Evolutionary conservation across 2,888 invertebrate genomes (phyloP).

Genomic region (Chloroclysta siterata): DNA sequence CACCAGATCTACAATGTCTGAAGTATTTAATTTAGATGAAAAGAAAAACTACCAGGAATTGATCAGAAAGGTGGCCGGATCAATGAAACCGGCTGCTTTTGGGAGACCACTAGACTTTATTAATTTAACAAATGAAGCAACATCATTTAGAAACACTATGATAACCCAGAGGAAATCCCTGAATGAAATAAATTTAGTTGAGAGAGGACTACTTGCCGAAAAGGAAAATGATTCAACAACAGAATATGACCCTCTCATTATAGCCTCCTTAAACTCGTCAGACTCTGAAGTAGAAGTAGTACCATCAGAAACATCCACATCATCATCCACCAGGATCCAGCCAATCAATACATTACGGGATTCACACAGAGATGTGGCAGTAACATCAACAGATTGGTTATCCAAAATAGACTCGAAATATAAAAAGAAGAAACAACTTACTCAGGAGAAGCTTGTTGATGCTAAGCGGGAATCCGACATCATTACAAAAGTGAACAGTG

Average conservation of each 20-base stretch:
- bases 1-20: constrained; percentile 68
- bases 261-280: constrained; percentile 76
- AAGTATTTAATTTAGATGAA: constrained; percentile 84
- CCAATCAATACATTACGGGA: constrained; percentile 85
- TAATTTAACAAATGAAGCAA: constrained; percentile 68
- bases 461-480: constrained; percentile 76
- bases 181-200: constrained; percentile 66
- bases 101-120: constrained; percentile 61
- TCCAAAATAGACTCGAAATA: constrained; percentile 77
- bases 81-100: constrained; percentile 54
- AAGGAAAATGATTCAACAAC: constrained; percentile 60
- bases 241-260: constrained; percentile 76
- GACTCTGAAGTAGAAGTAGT: constrained; percentile 77
- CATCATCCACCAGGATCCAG: constrained; percentile 68
- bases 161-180: constrained; percentile 66
- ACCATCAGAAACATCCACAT: constrained; percentile 72
- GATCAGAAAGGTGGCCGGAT: constrained; percentile 69
- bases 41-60: constrained; percentile 84
- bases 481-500: constrained; percentile 76
- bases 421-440: constrained; percentile 68
- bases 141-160: constrained; percentile 66
- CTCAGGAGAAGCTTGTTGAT: constrained; percentile 74
- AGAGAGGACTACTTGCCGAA: constrained; percentile 58
- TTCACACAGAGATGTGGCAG: constrained; percentile 78
- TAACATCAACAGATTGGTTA: constrained; percentile 83